Percentiles rank a stretch among this genome's conserved stretches.
Conservation (phyloP, 1,140 invertebrate species). For the Andricus grossulariae region DNA sequence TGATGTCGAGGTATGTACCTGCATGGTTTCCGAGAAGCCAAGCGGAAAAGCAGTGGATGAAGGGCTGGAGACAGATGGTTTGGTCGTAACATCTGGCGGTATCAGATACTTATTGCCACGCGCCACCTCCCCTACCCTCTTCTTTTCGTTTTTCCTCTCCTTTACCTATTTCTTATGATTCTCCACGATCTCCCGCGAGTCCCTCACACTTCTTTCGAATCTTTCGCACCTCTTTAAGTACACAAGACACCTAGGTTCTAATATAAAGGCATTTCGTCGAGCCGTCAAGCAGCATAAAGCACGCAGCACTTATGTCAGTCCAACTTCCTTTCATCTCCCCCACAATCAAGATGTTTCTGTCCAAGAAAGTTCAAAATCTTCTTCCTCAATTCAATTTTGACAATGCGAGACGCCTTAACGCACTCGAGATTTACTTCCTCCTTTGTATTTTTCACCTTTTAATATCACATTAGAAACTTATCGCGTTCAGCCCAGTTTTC, state of each 20-base stretch:
- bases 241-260: constrained; percentile 2
- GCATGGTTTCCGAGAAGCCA: constrained; percentile 46
- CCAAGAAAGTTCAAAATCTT: constrained; percentile 5
- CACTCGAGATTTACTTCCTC: constrained; percentile 16
- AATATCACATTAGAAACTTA: constrained; percentile 21
- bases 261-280: constrained; percentile 4
- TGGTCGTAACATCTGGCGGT: constrained; percentile 56
- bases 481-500: neutral
- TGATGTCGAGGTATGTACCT: constrained; percentile 37
- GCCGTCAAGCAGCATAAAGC: neutral
- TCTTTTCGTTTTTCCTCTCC: constrained; percentile 20
- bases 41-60: constrained; percentile 51
- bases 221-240: constrained; percentile 5
- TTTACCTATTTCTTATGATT: constrained; percentile 33
- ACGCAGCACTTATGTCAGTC: constrained; percentile 25
- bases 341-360: constrained; percentile 26
- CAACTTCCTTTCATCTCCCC: constrained; percentile 6
- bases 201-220: constrained; percentile 15
- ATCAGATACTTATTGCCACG: constrained; percentile 57
- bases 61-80: constrained; percentile 52
- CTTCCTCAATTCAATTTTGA: constrained; percentile 7
- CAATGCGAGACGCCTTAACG: constrained; percentile 11
- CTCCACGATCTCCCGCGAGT: constrained; percentile 29
- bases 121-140: constrained; percentile 53
- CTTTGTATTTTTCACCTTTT: constrained; percentile 4